Percentiles rank a stretch among this genome's conserved stretches.
These are phyloP conservation scores for Hoplostethus atlanticus DNA, from an alignment of 2,797 vertebrate genomes.

Conservation along the genomic window DNA sequence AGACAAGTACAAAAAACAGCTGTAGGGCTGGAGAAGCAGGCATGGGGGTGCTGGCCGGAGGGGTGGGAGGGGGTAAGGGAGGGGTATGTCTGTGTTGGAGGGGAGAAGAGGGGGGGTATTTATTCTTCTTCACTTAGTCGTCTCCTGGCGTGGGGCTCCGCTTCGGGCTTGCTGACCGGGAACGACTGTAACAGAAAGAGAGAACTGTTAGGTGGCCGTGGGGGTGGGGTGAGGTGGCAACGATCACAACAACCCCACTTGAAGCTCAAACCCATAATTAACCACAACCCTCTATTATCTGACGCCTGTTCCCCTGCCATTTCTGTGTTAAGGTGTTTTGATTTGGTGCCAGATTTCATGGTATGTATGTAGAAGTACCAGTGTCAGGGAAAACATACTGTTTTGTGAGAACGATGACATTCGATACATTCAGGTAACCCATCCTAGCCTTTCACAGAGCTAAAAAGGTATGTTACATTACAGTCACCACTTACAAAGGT, in stretches of 20 bases:
- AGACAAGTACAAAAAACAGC: slow-evolving; percentile 29
- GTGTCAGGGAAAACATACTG: background rate
- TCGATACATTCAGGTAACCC: background rate
- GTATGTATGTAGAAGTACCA: background rate
- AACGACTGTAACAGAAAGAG: slow-evolving; percentile 84
- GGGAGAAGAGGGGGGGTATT: slow-evolving; percentile 17
- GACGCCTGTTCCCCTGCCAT: background rate
- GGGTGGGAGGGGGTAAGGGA: slow-evolving; percentile 58
- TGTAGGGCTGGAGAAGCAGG: slow-evolving; percentile 12
- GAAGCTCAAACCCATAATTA: background rate
- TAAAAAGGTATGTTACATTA: background rate
- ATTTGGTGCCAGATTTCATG: too few species aligned
- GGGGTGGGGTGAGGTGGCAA: slow-evolving; percentile 50
- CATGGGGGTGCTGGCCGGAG: background rate
- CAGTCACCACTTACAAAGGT: too few species aligned
- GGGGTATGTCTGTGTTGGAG: slow-evolving; percentile 43
- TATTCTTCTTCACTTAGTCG: slow-evolving; percentile 74
- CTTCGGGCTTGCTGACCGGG: slow-evolving; percentile 81
- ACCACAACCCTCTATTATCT: background rate
- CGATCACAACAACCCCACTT: slow-evolving; percentile 4
- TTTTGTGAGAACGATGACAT: background rate
- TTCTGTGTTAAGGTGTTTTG: too few species aligned
- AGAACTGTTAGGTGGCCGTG: slow-evolving; percentile 59
- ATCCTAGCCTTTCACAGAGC: background rate
- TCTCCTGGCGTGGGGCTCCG: slow-evolving; percentile 78